These are phyloP conservation scores for Fukomys damarensis DNA, from an alignment of 2,113 vertebrate genomes.

Conservation along the genomic window DNA sequence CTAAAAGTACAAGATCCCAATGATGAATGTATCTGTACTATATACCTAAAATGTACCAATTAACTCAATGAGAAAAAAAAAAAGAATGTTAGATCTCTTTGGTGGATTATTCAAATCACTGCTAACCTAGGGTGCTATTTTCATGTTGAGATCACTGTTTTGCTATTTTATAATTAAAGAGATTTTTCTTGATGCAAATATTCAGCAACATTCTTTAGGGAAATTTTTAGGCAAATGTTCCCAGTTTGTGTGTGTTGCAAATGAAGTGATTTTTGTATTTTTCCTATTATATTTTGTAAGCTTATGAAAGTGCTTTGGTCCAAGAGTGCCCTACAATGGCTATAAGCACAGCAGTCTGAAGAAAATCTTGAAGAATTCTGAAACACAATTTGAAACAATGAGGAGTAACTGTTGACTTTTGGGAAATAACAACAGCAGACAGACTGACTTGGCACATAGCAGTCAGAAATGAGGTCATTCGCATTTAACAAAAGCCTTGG, in stretches of 20 bases:
- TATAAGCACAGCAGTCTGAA: conserved; percentile 53
- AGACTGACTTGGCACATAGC: background rate
- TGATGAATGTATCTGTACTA: too few relatives aligned
- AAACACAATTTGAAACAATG: conserved; percentile 63
- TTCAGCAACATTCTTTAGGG: conserved; percentile 57
- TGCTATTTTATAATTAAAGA: conserved; percentile 75
- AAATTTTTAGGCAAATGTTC: conserved; percentile 66
- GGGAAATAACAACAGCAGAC: conserved; percentile 65
- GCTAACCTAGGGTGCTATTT: conserved; percentile 57
- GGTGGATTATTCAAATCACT: conserved; percentile 38
- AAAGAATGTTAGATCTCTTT: conserved; percentile 44
- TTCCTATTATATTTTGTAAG: conserved; percentile 33
- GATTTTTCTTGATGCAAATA: conserved; percentile 73
- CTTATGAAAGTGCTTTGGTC: background rate
- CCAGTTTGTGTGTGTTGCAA: conserved; percentile 17
- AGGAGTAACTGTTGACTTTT: conserved; percentile 24
- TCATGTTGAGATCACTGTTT: conserved; percentile 59
- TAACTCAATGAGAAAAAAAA: too few relatives aligned
- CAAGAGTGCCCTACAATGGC: conserved; percentile 6
- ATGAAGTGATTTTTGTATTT: conserved; percentile 43
- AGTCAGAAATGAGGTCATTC: conserved; percentile 74
- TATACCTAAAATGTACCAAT: too few relatives aligned
- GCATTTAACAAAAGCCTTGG: conserved; percentile 70
- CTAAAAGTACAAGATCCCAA: too few relatives aligned
- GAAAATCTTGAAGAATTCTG: conserved; percentile 56